phyloP scores from a whole-genome alignment of 2,113 vertebrate genomes.

The Catagonus wagneri region DNA sequence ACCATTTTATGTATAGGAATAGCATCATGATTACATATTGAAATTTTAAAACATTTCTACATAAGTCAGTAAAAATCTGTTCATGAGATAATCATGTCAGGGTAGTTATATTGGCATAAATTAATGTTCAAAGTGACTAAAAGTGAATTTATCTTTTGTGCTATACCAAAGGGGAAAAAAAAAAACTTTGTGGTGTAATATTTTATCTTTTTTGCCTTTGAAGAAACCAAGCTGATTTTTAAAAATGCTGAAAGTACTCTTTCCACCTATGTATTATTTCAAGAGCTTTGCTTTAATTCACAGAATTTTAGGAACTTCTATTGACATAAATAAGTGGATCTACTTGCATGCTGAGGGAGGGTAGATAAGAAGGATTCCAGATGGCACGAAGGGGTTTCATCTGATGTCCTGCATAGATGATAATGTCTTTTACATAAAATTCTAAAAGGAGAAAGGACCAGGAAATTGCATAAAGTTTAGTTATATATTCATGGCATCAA shows the following conservation, averaged over 20 bases:
- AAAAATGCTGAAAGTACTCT: not conserved
- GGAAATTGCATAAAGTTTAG: not conserved
- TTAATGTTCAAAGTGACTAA: not conserved
- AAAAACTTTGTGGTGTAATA: not conserved
- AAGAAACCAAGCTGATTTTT: not conserved
- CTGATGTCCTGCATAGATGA: not conserved
- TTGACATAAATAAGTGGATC: not conserved
- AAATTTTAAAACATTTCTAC: not conserved
- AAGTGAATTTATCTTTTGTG: not conserved
- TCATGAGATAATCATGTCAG: not conserved
- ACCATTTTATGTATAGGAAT: not conserved
- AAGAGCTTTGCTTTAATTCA: not conserved
- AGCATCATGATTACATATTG: not conserved
- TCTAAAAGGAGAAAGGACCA: not conserved
- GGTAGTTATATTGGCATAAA: not conserved
- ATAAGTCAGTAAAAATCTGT: not conserved
- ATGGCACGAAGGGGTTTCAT: not conserved
- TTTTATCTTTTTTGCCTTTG: not conserved
- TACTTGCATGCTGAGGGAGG: not conserved
- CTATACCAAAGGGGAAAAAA: not conserved
- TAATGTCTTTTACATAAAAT: conserved; percentile 1
- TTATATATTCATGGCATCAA: not conserved
- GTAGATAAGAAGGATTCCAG: not conserved
- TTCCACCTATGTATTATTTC: not conserved
- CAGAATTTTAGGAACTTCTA: not conserved